Base-by-base conservation (phyloP, 35 echinoderm and acorn worm genomes). In the Ophioderma brevispina region DNA sequence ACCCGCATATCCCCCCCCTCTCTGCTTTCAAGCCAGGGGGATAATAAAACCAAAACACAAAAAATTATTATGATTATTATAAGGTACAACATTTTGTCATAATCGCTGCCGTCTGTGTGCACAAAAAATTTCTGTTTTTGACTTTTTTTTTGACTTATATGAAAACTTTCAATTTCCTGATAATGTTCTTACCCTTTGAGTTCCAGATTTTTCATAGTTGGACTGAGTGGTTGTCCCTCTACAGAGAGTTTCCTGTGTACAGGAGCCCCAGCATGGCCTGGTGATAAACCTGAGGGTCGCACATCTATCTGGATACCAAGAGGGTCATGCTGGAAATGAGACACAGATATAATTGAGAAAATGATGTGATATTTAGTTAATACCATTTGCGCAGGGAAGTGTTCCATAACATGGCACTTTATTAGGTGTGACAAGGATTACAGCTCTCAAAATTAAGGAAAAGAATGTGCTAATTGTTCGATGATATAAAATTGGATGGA, bases 231-330 rank as follows among this genome's bases (percentile, higher is more conserved):
- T 36, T 94, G 82, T 38, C 90, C 95, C 34, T 94, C 85, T n/a
- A 89, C 31, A 80, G 92, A 97, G 23, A 84, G 88, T 84, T 81
- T 97, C 70, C 95, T 87, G 17, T 46, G 41, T 8, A 46, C 41
- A 37, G 79, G 89, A n/a, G 88, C 40, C 35, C 38, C 63, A 33
- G 79, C 92, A 18, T 41, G 77, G 25, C 76, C 70, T 35, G 92
- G 79, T 19, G 86, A 88, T 33, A 70, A 40, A 56, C 85, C 42
- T 31, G 79, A 77, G 31, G 82, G 37, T 42, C 90, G 33, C 30
- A 38, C 40, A 36, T 97, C 95, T 32, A 91, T 94, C 55, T 97
- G 95, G 23, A 97, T 97, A 23, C 95, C 95, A 33, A 97, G 89
- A 43, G 95, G 95, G 84, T 97, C 95, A 89, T 97, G 95, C 95